These are phyloP conservation scores for Oligia fasciuncula DNA, from an alignment of 2,888 invertebrate species.

Conservation along the genomic window DNA sequence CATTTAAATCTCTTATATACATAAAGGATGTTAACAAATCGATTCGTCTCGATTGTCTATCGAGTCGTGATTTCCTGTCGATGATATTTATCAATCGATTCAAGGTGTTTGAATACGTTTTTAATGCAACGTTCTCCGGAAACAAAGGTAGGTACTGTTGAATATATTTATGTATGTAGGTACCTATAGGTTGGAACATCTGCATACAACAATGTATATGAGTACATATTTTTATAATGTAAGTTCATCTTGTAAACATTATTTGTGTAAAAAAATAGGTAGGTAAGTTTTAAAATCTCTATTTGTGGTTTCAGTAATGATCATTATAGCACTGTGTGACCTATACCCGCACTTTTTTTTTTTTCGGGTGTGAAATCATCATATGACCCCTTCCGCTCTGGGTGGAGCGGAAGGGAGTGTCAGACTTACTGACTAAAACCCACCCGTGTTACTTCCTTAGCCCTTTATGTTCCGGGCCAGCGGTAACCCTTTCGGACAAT, in stretches of 20 bases:
- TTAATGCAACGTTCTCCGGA: constrained; percentile 63
- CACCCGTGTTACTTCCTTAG: no score
- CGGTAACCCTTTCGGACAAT: no score
- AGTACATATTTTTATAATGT: background rate
- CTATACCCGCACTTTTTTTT: background rate
- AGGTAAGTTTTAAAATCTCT: background rate
- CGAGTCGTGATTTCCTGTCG: constrained; percentile 79
- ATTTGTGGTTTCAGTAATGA: background rate
- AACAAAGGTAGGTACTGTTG: constrained; percentile 60
- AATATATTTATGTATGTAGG: background rate
- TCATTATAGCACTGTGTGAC: background rate
- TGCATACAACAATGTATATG: background rate
- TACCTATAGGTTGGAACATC: constrained; percentile 9
- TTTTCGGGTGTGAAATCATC: no score
- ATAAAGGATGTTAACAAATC: constrained; percentile 75
- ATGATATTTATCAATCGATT: constrained; percentile 69
- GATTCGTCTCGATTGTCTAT: constrained; percentile 77
- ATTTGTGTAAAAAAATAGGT: background rate
- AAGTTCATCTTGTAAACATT: background rate
- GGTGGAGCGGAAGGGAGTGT: no score
- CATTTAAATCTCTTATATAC: constrained; percentile 69
- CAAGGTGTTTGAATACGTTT: constrained; percentile 69
- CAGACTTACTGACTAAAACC: no score
- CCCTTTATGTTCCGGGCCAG: no score
- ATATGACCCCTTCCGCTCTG: no score